These are phyloP conservation scores for Phania funesta DNA, from an alignment of 2,888 invertebrate genomes.

Conservation along the genomic window DNA sequence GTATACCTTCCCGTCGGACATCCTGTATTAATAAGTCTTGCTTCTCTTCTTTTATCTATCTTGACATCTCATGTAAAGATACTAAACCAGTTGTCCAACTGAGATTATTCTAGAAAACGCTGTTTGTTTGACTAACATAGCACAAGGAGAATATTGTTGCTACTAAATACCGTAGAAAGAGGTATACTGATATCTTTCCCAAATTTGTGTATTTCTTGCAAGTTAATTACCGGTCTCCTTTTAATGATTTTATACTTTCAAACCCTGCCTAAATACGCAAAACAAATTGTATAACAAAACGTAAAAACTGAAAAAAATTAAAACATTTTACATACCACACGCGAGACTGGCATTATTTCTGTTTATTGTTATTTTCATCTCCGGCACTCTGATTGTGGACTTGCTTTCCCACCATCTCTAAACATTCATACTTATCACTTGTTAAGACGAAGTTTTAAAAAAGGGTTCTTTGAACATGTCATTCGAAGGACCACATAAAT, in stretches of 20 bases:
- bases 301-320: neutral
- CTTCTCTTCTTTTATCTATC: too few relatives aligned
- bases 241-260: neutral
- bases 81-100: too few relatives aligned
- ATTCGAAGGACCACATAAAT: constrained; percentile 37
- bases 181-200: too few relatives aligned
- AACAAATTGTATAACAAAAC: constrained; percentile 20
- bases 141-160: too few relatives aligned
- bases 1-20: too few relatives aligned
- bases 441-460: constrained; percentile 37
- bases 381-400: neutral
- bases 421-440: constrained; percentile 46
- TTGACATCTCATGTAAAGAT: too few relatives aligned
- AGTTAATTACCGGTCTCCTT: neutral
- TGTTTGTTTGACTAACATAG: too few relatives aligned
- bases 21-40: too few relatives aligned
- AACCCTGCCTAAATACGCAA: neutral
- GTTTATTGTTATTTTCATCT: constrained; percentile 35
- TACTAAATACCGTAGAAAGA: too few relatives aligned
- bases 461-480: constrained; percentile 46
- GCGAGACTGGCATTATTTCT: constrained; percentile 51
- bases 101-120: too few relatives aligned
- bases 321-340: constrained; percentile 30
- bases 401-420: neutral
- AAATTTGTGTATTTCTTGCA: too few relatives aligned